phyloP scores from a whole-genome alignment of 2,113 vertebrate genomes.

The Pionites leucogaster region DNA sequence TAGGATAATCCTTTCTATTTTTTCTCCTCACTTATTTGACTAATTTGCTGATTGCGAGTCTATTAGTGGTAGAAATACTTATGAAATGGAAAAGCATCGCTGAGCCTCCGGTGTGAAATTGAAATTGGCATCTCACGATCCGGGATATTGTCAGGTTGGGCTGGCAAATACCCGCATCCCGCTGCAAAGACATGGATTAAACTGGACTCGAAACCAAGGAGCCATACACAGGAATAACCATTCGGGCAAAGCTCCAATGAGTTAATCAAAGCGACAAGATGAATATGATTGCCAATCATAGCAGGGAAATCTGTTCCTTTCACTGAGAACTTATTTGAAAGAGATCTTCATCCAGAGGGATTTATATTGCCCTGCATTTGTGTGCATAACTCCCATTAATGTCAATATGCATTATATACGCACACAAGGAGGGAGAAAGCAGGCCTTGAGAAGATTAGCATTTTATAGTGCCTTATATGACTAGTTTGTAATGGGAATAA shows the following conservation, averaged over 20 bases:
- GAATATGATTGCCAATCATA: constrained; percentile 59
- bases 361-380: background rate
- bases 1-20: constrained; percentile 48
- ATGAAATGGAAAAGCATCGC: constrained; percentile 28
- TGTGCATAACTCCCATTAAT: constrained; percentile 11
- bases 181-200: constrained; percentile 17
- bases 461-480: constrained; percentile 36
- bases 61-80: constrained; percentile 48
- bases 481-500: background rate
- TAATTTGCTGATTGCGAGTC: constrained; percentile 64
- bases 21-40: constrained; percentile 43
- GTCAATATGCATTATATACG: constrained; percentile 42
- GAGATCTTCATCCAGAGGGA: constrained; percentile 39
- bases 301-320: constrained; percentile 30
- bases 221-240: constrained; percentile 14
- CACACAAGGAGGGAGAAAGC: background rate
- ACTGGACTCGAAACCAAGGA: background rate
- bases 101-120: constrained; percentile 30
- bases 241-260: constrained; percentile 7
- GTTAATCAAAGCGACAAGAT: constrained; percentile 25
- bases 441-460: constrained; percentile 24
- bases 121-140: constrained; percentile 18
- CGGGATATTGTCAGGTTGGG: constrained; percentile 12
- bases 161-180: background rate
- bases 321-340: background rate